Evolutionary conservation across 1,140 invertebrate species (phyloP).

Genomic region (Drosophila saltans): DNA sequence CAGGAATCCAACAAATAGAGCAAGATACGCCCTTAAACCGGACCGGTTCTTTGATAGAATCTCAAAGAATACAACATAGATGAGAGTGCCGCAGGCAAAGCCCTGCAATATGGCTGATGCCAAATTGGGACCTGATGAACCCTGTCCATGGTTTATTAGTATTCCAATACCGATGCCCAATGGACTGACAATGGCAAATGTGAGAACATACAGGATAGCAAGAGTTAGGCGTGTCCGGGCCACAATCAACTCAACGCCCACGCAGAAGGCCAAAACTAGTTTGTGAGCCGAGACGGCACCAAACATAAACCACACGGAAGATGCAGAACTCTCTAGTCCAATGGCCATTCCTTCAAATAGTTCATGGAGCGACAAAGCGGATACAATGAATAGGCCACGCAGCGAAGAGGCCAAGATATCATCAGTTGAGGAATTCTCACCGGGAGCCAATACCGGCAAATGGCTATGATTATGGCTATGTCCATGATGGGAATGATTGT

Average conservation of each 20-base stretch:
- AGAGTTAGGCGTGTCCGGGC: conserved; percentile 86
- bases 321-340: conserved; percentile 89
- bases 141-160: conserved; percentile 86
- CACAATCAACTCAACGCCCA: conserved; percentile 90
- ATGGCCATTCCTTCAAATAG: conserved; percentile 96
- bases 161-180: conserved; percentile 90
- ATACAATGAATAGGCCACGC: conserved; percentile 90
- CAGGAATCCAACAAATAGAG: conserved; percentile 89
- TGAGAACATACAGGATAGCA: conserved; percentile 88
- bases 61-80: conserved; percentile 96
- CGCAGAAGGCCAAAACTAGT: conserved; percentile 94
- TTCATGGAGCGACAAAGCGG: conserved; percentile 95
- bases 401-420: conserved; percentile 88
- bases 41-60: conserved; percentile 91
- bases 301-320: conserved; percentile 92
- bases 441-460: conserved; percentile 80
- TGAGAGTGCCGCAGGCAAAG: conserved; percentile 92
- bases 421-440: conserved; percentile 72
- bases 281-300: conserved; percentile 94
- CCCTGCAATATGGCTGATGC: conserved; percentile 90
- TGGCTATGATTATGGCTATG: conserved; percentile 82
- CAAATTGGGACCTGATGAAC: conserved; percentile 85
- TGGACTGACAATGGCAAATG: conserved; percentile 91
- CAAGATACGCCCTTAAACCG: conserved; percentile 88
- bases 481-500: conserved; percentile 76